These are phyloP conservation scores for Triplophysa siluroides DNA, from an alignment of 2,113 vertebrate species.

Conservation along the genomic window DNA sequence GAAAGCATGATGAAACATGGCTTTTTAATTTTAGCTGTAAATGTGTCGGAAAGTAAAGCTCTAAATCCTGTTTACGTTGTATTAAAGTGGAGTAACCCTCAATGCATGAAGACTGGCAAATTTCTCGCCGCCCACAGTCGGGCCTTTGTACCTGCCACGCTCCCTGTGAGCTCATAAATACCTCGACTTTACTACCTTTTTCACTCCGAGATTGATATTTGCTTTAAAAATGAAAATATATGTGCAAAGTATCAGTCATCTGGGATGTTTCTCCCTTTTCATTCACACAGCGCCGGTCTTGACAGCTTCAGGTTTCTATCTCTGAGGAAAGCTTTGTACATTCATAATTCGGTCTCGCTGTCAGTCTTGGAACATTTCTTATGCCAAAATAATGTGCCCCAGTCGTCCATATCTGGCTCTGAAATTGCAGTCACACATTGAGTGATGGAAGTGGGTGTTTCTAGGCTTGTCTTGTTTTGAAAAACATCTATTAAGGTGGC, in stretches of 20 bases:
- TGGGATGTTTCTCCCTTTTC: constrained; percentile 40
- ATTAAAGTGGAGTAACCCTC: constrained; percentile 64
- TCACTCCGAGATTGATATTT: constrained; percentile 56
- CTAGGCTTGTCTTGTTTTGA: constrained; percentile 30
- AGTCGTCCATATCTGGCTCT: constrained; percentile 33
- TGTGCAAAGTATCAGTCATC: constrained; percentile 53
- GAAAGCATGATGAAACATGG: constrained; percentile 64
- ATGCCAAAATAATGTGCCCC: constrained; percentile 35
- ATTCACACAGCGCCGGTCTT: constrained; percentile 39
- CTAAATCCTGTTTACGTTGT: constrained; percentile 70
- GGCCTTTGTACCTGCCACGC: constrained; percentile 64
- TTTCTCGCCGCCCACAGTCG: constrained; percentile 63
- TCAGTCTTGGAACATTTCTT: constrained; percentile 32
- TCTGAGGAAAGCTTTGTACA: constrained; percentile 47
- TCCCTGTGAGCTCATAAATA: constrained; percentile 64
- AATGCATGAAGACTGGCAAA: constrained; percentile 58
- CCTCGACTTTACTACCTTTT: constrained; percentile 51
- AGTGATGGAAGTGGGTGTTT: constrained; percentile 41
- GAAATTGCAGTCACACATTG: constrained; percentile 47
- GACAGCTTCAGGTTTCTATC: constrained; percentile 40
- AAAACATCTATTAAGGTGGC: neutral
- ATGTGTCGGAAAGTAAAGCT: constrained; percentile 69
- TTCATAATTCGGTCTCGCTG: constrained; percentile 45
- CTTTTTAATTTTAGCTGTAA: constrained; percentile 66
- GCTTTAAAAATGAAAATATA: constrained; percentile 51